phyloP scores from a whole-genome alignment of 2,113 vertebrate genomes.

The Tiliqua scincoides region DNA sequence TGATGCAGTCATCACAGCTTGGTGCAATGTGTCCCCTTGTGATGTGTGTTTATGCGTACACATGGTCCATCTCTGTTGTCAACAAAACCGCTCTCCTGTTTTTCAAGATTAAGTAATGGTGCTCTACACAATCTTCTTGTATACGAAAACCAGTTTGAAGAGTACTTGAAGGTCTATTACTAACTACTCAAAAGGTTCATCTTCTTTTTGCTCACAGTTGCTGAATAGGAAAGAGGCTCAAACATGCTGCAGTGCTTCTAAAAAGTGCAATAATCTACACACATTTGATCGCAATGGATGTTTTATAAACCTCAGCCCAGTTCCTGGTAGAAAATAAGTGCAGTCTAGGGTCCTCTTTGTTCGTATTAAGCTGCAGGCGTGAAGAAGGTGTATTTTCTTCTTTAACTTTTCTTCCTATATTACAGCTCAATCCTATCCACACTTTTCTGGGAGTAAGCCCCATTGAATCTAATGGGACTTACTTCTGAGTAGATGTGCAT shows the following conservation, averaged over 20 bases:
- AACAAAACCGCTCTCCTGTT: not conserved
- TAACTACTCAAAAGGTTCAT: not conserved
- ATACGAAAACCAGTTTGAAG: not conserved
- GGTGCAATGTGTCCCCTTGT: not conserved
- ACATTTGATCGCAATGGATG: slow-evolving; percentile 1
- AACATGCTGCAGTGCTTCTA: slow-evolving; percentile 8
- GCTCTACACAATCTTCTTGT: not conserved
- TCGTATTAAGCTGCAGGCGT: not conserved
- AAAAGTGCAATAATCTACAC: slow-evolving; percentile 17
- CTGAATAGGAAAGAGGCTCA: not conserved
- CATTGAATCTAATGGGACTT: no score
- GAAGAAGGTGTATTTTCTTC: not conserved
- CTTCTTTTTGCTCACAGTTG: slow-evolving; percentile 7
- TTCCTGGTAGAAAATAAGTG: not conserved
- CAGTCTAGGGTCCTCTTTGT: not conserved
- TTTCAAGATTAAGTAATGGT: slow-evolving; percentile 14
- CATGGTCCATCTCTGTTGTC: not conserved
- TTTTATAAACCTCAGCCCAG: not conserved
- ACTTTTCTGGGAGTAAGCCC: no score
- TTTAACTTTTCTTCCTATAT: no score
- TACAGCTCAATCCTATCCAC: no score
- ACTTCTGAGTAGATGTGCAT: no score
- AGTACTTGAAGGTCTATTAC: slow-evolving; percentile 8
- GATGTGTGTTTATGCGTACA: not conserved
- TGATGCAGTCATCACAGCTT: not conserved